Base-by-base conservation (phyloP, 2,113 vertebrate genomes). In the Daboia siamensis region DNA sequence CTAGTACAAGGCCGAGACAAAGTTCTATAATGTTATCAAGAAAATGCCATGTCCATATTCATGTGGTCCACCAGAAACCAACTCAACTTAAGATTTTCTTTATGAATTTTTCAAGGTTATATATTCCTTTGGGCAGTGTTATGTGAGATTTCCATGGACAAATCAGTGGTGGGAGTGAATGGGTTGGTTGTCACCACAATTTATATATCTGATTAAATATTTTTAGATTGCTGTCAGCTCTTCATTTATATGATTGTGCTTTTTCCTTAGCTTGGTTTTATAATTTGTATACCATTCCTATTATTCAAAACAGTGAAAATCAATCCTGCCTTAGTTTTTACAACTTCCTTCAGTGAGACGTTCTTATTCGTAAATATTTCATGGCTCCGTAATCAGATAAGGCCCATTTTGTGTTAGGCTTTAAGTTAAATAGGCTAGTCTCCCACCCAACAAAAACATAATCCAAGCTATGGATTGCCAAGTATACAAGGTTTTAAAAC, bases 371-470 rank as follows among this genome's bases (percentile, higher is more conserved):
- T 93, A 96, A 95, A 93, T 96, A 80, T 93, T 95, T 95, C 95
- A 92, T 94, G 95, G 92, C 96, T 96, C 96, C 94, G 93, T 91
- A 93, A 96, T 97, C 96, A 97, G 97, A 97, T 98, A 97, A 97
- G 96, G 46, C 92, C 91, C 90, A 92, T 96, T 96, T 92, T 93
- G 94, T 96, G 95, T 93, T 97, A 96, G 96, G 80, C 26, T 97
- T 97, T 97, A 96, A 96, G 96, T 96, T 93, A 97, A 97, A 95
- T 96, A 95, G 90, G 51, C 94, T 95, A 56, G 80, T 80, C 96
- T 96, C 93, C 93, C 94, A 94, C 96, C 96, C 97, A 98, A 97
- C 89, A 97, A 97, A 95, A 97, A 98, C 97, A 97, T 97, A 97
- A 95, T 95, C 95, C 96, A 96, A 91, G 94, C 90, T 91, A 88